A percentile compares a stretch with the other conserved stretches of the same genome.
These are phyloP conservation scores for Drosophila kambysellisi DNA, from an alignment of 2,888 invertebrate species.

Conservation along the genomic window DNA sequence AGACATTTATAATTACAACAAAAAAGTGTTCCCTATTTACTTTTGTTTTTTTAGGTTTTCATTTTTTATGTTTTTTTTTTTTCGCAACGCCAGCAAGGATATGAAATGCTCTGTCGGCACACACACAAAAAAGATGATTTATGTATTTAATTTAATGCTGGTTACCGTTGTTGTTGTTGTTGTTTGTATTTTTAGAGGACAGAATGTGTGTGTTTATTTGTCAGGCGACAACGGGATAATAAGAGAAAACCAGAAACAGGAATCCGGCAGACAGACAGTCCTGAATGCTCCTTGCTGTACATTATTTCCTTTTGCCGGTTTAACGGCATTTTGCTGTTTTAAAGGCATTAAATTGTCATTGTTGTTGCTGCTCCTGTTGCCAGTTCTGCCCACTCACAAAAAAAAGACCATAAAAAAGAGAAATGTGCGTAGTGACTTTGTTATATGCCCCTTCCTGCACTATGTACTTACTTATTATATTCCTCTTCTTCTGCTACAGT, in stretches of 20 bases:
- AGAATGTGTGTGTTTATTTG: conserved; percentile 75
- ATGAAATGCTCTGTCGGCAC: conserved; percentile 55
- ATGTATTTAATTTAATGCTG: conserved; percentile 78
- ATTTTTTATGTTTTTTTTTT: conserved; percentile 2
- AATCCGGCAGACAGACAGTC: conserved; percentile 52
- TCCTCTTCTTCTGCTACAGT: conserved; percentile 18
- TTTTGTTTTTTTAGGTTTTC: conserved; percentile 23
- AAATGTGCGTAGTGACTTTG: conserved; percentile 69
- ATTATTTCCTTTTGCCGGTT: conserved; percentile 61
- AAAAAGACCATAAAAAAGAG: conserved; percentile 66
- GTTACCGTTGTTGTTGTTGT: conserved; percentile 44
- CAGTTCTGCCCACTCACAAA: conserved; percentile 22
- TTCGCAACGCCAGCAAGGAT: conserved; percentile 27
- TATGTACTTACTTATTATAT: conserved; percentile 12
- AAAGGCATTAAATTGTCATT: conserved; percentile 77
- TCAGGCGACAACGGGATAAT: conserved; percentile 79
- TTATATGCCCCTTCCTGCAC: conserved; percentile 17
- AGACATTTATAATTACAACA: conserved; percentile 77
- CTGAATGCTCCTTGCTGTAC: conserved; percentile 35
- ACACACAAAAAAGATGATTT: conserved; percentile 71
- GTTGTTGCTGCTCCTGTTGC: conserved; percentile 17
- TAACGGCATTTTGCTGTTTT: conserved; percentile 78
- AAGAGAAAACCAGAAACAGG: conserved; percentile 60
- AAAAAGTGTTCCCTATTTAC: conserved; percentile 45
- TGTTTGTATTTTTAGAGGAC: conserved; percentile 46